A percentile compares a stretch with the other conserved stretches of the same genome.
These are phyloP conservation scores for Saccopteryx leptura DNA, from an alignment of 2,113 vertebrate species.

Conservation along the genomic window DNA sequence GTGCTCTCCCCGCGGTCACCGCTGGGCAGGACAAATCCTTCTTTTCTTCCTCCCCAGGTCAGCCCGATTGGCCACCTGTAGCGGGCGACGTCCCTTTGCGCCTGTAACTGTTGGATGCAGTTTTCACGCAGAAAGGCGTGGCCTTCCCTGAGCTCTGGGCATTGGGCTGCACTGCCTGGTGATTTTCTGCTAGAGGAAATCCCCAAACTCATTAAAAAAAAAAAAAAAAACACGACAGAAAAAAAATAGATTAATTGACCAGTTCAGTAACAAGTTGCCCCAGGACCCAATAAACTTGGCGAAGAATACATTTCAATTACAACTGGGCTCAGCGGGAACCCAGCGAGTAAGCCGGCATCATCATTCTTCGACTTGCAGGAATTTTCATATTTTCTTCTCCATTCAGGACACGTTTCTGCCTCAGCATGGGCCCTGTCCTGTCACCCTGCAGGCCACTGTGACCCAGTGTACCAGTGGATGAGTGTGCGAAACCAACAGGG, in stretches of 20 bases:
- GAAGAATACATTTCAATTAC: slow-evolving; percentile 90
- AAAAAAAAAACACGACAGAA: slow-evolving; percentile 82
- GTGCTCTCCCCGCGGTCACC: slow-evolving; percentile 81
- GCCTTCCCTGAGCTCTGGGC: slow-evolving; percentile 85
- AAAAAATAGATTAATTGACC: slow-evolving; percentile 93
- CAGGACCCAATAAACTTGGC: slow-evolving; percentile 92
- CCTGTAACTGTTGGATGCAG: slow-evolving; percentile 84
- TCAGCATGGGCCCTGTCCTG: background rate
- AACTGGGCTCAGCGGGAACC: slow-evolving; percentile 86
- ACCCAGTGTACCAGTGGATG: background rate
- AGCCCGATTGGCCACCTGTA: slow-evolving; percentile 84
- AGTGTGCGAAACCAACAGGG: background rate
- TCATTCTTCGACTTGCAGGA: slow-evolving; percentile 76
- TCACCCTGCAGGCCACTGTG: background rate
- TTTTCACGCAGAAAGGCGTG: slow-evolving; percentile 84
- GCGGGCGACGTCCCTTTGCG: slow-evolving; percentile 82
- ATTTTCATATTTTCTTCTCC: slow-evolving; percentile 56
- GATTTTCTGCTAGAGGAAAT: slow-evolving; percentile 91
- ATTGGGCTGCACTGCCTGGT: slow-evolving; percentile 89
- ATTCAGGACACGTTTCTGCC: slow-evolving; percentile 73
- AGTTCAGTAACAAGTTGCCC: slow-evolving; percentile 90
- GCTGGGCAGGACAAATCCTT: slow-evolving; percentile 81
- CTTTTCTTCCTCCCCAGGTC: slow-evolving; percentile 80
- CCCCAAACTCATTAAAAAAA: slow-evolving; percentile 92
- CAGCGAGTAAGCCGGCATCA: slow-evolving; percentile 81